These are phyloP conservation scores for Trididemnum nubilum DNA, from an alignment of 23 tunicate genomes.

Conservation along the genomic window DNA sequence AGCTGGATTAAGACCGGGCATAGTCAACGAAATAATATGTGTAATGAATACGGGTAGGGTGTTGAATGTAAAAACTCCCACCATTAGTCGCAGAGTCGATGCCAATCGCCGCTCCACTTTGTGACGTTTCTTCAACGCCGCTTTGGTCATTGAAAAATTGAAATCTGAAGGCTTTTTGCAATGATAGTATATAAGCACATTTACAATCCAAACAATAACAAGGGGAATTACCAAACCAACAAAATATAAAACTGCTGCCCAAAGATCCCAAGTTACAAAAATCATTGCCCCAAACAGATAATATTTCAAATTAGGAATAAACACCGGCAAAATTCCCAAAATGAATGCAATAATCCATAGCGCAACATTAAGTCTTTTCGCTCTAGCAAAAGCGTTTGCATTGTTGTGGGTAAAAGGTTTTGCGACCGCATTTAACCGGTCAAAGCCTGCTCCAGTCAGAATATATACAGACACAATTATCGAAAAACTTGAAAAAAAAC, in stretches of 20 bases:
- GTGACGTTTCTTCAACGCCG: neutral
- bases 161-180: conserved; percentile 5
- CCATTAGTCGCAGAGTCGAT: too few species aligned
- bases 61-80: too few species aligned
- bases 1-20: neutral
- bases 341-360: neutral
- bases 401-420: neutral
- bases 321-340: neutral
- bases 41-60: neutral
- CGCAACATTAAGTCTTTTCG: neutral
- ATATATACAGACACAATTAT: too few species aligned
- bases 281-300: neutral
- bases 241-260: neutral
- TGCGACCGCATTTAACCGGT: too few species aligned
- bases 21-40: neutral
- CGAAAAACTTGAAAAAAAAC: neutral
- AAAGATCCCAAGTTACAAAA: neutral
- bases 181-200: too few species aligned
- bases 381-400: neutral
- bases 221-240: conserved; percentile 2
- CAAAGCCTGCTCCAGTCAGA: too few species aligned
- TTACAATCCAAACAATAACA: too few species aligned
- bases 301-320: neutral
- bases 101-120: neutral
- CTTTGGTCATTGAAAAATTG: neutral